Percentiles rank a stretch among this genome's conserved stretches.
Conservation (phyloP, 1,140 invertebrate genomes). For the Papilio polyxenes region DNA sequence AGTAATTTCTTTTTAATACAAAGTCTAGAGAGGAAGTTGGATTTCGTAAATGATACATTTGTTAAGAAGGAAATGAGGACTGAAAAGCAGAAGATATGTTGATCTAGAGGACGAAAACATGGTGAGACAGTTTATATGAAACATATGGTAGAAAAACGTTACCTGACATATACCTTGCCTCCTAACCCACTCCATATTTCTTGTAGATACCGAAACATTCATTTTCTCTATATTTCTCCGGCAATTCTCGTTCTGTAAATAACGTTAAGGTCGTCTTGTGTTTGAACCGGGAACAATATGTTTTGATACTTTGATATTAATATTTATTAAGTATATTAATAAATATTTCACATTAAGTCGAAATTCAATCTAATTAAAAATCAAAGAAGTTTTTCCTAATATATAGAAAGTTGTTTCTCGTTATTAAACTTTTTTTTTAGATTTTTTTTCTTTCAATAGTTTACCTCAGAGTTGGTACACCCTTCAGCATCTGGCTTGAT, state of each 20-base stretch:
- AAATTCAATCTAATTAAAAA: too few species aligned
- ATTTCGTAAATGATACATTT: too few species aligned
- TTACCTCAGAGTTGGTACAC: background rate
- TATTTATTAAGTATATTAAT: too few species aligned
- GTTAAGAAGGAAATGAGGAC: too few species aligned
- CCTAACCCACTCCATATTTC: background rate
- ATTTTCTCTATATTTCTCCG: background rate
- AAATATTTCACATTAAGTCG: too few species aligned
- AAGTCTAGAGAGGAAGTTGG: too few species aligned
- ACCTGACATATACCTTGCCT: conserved; percentile 49
- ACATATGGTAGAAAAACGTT: background rate
- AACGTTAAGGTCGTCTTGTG: background rate
- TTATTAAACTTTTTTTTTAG: background rate
- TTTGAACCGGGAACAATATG: background rate
- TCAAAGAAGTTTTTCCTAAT: background rate
- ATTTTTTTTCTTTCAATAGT: background rate
- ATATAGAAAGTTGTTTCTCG: background rate
- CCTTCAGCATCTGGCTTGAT: background rate
- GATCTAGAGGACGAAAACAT: too few species aligned
- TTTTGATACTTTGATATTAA: too few species aligned
- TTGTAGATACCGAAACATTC: background rate
- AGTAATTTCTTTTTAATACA: too few species aligned
- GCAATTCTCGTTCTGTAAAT: background rate
- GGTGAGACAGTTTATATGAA: background rate
- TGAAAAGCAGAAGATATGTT: too few species aligned